These are phyloP conservation scores for Drosophila putrida DNA, from an alignment of 2,888 invertebrate genomes.

Conservation along the genomic window DNA sequence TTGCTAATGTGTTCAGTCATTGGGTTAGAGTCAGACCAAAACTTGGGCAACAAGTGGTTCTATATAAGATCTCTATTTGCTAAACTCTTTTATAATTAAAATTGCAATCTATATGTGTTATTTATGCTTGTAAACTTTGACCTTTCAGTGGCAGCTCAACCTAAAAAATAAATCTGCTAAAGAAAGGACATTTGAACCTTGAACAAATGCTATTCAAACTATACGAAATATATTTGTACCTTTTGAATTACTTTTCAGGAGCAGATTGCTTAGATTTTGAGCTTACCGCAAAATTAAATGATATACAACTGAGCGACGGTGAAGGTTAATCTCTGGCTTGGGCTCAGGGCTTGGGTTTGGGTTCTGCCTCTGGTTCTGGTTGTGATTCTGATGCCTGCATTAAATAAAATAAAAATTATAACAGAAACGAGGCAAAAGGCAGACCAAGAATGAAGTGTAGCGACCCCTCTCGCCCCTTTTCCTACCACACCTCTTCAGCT, in stretches of 20 bases:
- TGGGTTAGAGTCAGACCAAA: constrained; percentile 3
- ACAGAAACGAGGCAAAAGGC: constrained; percentile 16
- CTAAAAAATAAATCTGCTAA: constrained; percentile 14
- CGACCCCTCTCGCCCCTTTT: not conserved
- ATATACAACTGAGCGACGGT: constrained; percentile 66
- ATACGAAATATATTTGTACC: constrained; percentile 37
- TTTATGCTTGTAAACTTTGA: constrained; percentile 15
- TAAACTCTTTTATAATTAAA: constrained; percentile 48
- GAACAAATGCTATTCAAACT: constrained; percentile 53
- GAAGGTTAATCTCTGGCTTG: constrained; percentile 73
- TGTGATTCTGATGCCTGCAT: constrained; percentile 39
- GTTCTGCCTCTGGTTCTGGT: constrained; percentile 5
- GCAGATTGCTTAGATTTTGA: constrained; percentile 63
- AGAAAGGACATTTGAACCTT: constrained; percentile 40
- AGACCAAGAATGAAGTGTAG: constrained; percentile 15
- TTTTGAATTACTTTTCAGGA: constrained; percentile 35
- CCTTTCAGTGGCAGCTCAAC: constrained; percentile 21
- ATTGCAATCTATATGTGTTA: constrained; percentile 5
- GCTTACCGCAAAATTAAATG: constrained; percentile 77
- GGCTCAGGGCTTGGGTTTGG: constrained; percentile 4
- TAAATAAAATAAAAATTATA: constrained; percentile 65
- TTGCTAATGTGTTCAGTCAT: constrained; percentile 55
- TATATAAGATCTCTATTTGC: not conserved
- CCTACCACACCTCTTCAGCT: constrained; percentile 3
- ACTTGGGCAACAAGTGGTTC: constrained; percentile 51